Conservation (phyloP, 2,888 invertebrate species). For the Cosmia trapezina region DNA sequence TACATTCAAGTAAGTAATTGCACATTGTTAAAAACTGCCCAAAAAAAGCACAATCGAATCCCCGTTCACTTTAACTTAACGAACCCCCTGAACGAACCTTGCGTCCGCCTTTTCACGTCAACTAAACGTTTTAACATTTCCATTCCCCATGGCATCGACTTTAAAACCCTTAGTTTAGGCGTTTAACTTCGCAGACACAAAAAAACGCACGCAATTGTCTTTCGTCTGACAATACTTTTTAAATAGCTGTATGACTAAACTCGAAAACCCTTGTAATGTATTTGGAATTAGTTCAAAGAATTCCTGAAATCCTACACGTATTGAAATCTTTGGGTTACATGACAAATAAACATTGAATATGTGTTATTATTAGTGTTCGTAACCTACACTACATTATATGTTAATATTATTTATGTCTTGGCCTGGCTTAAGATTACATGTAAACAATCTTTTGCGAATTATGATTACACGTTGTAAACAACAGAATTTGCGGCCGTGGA, state of each 20-base stretch:
- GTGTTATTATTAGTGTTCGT: neutral
- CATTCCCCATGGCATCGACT: slow-evolving; percentile 31
- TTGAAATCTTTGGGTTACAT: slow-evolving; percentile 31
- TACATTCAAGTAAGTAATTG: neutral
- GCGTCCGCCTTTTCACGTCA: slow-evolving; percentile 27
- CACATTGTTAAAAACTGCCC: slow-evolving; percentile 3
- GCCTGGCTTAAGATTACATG: slow-evolving; percentile 13
- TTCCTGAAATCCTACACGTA: slow-evolving; percentile 48
- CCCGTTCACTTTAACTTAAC: slow-evolving; percentile 23
- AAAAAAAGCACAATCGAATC: slow-evolving; percentile 32
- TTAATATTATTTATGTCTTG: slow-evolving; percentile 7
- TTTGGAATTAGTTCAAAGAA: slow-evolving; percentile 56
- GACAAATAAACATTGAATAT: slow-evolving; percentile 26
- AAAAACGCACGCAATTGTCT: slow-evolving; percentile 38
- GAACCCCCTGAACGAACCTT: slow-evolving; percentile 46
- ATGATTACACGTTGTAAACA: slow-evolving; percentile 38
- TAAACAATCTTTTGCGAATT: slow-evolving; percentile 10
- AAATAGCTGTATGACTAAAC: slow-evolving; percentile 49
- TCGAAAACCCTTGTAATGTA: slow-evolving; percentile 7
- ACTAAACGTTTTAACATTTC: slow-evolving; percentile 36
- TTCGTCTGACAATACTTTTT: slow-evolving; percentile 39
- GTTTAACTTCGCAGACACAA: slow-evolving; percentile 60
- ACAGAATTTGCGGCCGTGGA: slow-evolving; percentile 36
- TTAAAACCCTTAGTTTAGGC: slow-evolving; percentile 46
- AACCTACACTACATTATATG: slow-evolving; percentile 11